Base-by-base conservation (phyloP, 2,888 invertebrate genomes). In the Drosophila aldrichi region DNA sequence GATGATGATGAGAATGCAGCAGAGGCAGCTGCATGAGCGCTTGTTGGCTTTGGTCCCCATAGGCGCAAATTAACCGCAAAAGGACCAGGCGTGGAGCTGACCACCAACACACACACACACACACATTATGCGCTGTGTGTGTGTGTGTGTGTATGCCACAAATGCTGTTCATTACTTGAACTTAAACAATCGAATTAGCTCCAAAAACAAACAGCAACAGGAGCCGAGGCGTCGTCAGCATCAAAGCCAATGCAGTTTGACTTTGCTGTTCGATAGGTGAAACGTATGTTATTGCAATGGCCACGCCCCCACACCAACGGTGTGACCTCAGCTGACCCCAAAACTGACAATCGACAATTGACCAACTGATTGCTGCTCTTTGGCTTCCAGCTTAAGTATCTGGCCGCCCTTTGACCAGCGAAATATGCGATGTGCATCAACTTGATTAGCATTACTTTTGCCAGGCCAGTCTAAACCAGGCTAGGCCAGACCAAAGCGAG, bases 151-250 rank as follows among this genome's bases (percentile, higher is more conserved):
- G 14, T 36, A 5, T 16, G 59, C 64, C 64, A 56, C 66, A 74
- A 70, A 69, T 48, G 58, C 73, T 66, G 65, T 67, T 70, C 82
- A 82, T 79, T 76, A 86, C 83, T 76, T 82, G 70, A 58, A 70
- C 74, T 67, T 61, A 84, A 87, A 70, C 88, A 84, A 74, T 82
- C 82, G 85, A 88, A 84, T 84, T 78, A 81, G 70, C 70, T 69
- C 41, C 52, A 12, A 62, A 62, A 68, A 69, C 71, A 79, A 69
- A 66, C 55, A 69, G 54, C 56, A 57, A 55, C 62, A 65, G 52
- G 46, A 69, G 43, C 32, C 18, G 18, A 55, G 75, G 65, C 74
- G 61, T 59, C 74, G 61, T 59, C 59, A 36, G 51, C 67, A 57
- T 32, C 62, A 65, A 41, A 58, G 41, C 46, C 61, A 44, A 54